A percentile compares a stretch with the other conserved stretches of the same genome.
Evolutionary conservation across 2,797 vertebrate species (phyloP).

Genomic region (Monodelphis domestica): DNA sequence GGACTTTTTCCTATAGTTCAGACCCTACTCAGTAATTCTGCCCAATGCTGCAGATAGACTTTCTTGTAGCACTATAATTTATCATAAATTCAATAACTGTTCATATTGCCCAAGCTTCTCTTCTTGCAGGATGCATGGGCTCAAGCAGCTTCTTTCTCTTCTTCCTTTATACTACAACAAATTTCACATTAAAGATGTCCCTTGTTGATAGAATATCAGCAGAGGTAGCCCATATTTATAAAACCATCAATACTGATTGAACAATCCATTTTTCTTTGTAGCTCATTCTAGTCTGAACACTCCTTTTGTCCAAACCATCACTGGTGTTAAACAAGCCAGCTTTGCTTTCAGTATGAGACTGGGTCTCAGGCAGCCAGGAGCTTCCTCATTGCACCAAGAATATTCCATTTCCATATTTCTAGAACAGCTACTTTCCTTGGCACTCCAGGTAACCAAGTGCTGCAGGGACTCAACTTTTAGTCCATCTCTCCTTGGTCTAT

Average conservation of each 20-base stretch:
- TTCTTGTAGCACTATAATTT: background rate
- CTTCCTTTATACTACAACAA: background rate
- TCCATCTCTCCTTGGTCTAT: background rate
- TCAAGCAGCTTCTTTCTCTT: background rate
- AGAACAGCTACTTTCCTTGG: background rate
- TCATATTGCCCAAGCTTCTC: background rate
- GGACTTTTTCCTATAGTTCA: conserved; percentile 10
- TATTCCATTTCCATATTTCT: background rate
- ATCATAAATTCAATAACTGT: background rate
- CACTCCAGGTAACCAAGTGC: background rate
- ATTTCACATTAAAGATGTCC: background rate
- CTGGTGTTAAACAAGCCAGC: background rate
- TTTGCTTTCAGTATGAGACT: background rate
- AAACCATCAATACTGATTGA: background rate
- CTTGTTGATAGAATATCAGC: background rate
- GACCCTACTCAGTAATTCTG: background rate
- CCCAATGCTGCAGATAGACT: background rate
- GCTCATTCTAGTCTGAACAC: background rate
- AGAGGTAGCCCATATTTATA: background rate
- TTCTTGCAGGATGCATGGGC: background rate
- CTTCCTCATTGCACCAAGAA: conserved; percentile 9
- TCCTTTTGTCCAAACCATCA: background rate
- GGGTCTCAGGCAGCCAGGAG: background rate
- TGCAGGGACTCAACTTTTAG: background rate
- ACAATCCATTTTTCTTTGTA: background rate